Conservation (phyloP, 2,888 invertebrate genomes). For the Drosophila limbata region DNA sequence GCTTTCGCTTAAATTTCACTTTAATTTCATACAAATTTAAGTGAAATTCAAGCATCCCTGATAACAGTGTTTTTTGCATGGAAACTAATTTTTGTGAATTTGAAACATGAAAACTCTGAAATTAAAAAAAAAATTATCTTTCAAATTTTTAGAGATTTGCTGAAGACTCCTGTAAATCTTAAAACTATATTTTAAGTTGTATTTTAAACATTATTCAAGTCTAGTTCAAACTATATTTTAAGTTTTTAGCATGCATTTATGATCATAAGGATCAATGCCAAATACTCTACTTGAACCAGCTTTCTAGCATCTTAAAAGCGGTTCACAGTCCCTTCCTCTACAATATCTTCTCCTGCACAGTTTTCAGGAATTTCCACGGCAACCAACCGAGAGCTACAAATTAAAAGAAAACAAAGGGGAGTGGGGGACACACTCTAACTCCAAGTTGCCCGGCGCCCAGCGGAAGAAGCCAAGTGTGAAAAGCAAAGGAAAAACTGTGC, state of each 20-base stretch:
- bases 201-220: not conserved
- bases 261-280: too few relatives aligned
- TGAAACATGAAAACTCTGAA: too few relatives aligned
- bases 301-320: conserved; percentile 9
- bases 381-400: conserved; percentile 56
- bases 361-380: conserved; percentile 38
- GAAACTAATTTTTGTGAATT: too few relatives aligned
- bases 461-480: conserved; percentile 79
- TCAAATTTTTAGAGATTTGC: too few relatives aligned
- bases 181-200: too few relatives aligned
- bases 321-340: conserved; percentile 9
- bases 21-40: too few relatives aligned
- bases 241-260: not conserved
- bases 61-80: too few relatives aligned
- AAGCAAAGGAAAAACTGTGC: conserved; percentile 67
- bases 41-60: too few relatives aligned
- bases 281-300: conserved; percentile 10
- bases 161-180: too few relatives aligned
- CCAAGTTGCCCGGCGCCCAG: conserved; percentile 44
- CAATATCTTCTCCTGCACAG: not conserved
- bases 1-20: too few relatives aligned
- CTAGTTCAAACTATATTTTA: too few relatives aligned
- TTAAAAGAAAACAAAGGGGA: conserved; percentile 76
- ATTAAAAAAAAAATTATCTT: too few relatives aligned
- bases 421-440: conserved; percentile 10